These are phyloP conservation scores for Myopa testacea DNA, from an alignment of 2,888 invertebrate genomes.

Conservation along the genomic window DNA sequence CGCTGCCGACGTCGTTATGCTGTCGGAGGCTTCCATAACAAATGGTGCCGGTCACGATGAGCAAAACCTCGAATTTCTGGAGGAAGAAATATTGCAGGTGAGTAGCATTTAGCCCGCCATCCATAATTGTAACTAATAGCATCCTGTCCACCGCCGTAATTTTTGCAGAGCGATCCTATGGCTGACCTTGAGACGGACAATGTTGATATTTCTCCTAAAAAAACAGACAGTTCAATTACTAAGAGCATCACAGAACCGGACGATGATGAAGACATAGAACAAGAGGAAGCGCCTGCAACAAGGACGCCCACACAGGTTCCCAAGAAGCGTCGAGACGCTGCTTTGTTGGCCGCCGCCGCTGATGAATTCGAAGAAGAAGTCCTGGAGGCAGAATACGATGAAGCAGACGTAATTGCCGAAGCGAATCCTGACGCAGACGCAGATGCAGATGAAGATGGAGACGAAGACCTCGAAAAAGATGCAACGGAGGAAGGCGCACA, in stretches of 20 bases:
- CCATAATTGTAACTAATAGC: not conserved
- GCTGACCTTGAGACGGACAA: conserved; percentile 27
- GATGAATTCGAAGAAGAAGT: conserved; percentile 39
- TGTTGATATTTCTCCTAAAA: not conserved
- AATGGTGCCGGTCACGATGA: conserved; percentile 39
- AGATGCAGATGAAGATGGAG: conserved; percentile 22
- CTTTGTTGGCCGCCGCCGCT: conserved; percentile 23
- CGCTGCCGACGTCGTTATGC: conserved; percentile 27
- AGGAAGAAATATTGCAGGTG: conserved; percentile 27
- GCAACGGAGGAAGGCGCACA: not conserved
- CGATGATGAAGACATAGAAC: conserved; percentile 39
- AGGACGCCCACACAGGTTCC: conserved; percentile 47
- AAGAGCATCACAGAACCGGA: conserved; percentile 21
- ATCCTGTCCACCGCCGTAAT: not conserved
- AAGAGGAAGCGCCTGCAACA: conserved; percentile 21
- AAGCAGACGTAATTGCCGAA: conserved; percentile 23
- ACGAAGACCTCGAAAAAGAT: conserved; percentile 34
- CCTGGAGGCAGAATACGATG: conserved; percentile 26
- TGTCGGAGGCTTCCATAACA: conserved; percentile 34
- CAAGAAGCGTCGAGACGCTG: conserved; percentile 48
- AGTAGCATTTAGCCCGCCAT: not conserved
- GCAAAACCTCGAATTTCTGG: conserved; percentile 40
- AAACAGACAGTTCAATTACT: conserved; percentile 18
- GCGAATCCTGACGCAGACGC: too few species aligned
- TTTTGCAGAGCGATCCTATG: conserved; percentile 41